phyloP scores from a whole-genome alignment of 2,888 invertebrate species.

The Cyrtodaria siliqua region DNA sequence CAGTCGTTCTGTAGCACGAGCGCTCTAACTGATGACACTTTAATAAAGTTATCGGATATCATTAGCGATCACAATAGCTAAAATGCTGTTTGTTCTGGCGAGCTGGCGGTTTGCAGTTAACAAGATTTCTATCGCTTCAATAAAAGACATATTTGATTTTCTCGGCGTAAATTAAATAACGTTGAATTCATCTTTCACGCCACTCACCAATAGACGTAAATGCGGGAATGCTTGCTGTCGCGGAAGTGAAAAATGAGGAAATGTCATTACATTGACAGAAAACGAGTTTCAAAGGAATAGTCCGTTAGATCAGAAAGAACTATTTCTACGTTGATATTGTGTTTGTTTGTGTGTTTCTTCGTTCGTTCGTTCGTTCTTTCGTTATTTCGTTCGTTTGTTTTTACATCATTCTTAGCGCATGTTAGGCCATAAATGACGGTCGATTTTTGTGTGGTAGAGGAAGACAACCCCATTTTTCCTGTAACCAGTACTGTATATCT shows the following conservation, averaged over 20 bases:
- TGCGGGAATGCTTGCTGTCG: slow-evolving; percentile 14
- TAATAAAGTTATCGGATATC: slow-evolving; percentile 77
- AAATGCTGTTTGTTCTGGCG: slow-evolving; percentile 70
- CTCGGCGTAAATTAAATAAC: slow-evolving; percentile 66
- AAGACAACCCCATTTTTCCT: no score
- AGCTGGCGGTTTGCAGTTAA: slow-evolving; percentile 60
- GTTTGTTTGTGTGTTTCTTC: no score
- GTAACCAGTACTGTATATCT: no score
- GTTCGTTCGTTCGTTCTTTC: no score
- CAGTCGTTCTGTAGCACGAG: slow-evolving; percentile 32
- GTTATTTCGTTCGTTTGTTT: no score
- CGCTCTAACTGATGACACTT: slow-evolving; percentile 67
- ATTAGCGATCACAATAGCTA: slow-evolving; percentile 70
- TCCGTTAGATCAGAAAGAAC: no score
- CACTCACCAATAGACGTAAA: not conserved
- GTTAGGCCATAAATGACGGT: no score
- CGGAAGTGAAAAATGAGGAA: slow-evolving; percentile 32
- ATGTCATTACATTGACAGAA: no score
- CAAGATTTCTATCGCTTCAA: slow-evolving; percentile 65
- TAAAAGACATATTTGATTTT: slow-evolving; percentile 71
- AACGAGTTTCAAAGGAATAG: no score
- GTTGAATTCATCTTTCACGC: slow-evolving; percentile 67
- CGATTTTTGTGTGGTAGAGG: no score
- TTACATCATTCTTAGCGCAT: no score
- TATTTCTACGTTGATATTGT: no score